A percentile compares a stretch with the other conserved stretches of the same genome.
phyloP scores from a whole-genome alignment of 2,797 vertebrate genomes.

The Aratinga solstitialis region DNA sequence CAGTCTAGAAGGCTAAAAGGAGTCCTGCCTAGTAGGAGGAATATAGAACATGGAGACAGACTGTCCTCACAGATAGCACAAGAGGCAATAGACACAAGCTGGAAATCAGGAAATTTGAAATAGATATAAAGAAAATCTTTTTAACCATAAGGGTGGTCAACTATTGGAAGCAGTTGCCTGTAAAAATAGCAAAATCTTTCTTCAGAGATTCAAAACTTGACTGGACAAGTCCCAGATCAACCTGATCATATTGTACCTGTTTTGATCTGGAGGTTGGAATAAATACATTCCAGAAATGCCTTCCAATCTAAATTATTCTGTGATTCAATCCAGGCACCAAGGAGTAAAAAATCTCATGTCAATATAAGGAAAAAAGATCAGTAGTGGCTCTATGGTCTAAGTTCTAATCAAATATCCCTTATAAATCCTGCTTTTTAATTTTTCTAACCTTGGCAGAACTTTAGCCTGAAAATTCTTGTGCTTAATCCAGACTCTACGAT shows the following conservation, averaged over 20 bases:
- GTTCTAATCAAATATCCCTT: neutral
- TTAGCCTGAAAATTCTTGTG: neutral
- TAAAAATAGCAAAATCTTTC: neutral
- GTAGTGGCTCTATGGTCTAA: neutral
- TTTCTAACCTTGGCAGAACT: neutral
- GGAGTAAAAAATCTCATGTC: neutral
- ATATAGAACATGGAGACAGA: neutral
- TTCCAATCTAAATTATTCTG: neutral
- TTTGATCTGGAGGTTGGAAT: neutral
- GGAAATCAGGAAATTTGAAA: neutral
- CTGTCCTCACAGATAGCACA: neutral
- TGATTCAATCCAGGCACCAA: neutral
- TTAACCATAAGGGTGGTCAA: neutral
- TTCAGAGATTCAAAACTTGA: neutral
- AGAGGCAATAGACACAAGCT: neutral
- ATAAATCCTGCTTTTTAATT: neutral
- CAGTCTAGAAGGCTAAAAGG: neutral
- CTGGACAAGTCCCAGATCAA: neutral
- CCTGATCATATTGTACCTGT: neutral
- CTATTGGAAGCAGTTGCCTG: neutral
- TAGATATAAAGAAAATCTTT: neutral
- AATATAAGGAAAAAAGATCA: neutral
- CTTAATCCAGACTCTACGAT: neutral
- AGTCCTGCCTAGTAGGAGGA: neutral
- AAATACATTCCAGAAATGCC: neutral